These are phyloP conservation scores for Eulemur rubriventer DNA, from an alignment of 2,797 vertebrate genomes.

Conservation along the genomic window DNA sequence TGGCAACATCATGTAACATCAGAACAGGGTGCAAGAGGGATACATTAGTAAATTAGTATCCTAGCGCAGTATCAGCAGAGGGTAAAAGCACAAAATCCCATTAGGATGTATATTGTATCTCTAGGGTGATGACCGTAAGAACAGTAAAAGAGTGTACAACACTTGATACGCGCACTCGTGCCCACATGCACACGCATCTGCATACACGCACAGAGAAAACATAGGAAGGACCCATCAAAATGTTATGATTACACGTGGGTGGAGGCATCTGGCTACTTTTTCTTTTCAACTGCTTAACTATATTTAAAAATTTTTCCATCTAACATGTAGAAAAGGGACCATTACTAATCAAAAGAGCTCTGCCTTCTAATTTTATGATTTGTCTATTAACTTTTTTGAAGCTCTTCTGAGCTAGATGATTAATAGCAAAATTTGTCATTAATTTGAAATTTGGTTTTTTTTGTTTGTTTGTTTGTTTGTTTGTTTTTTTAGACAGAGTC, in stretches of 20 bases:
- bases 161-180: rapidly evolving
- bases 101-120: not conserved
- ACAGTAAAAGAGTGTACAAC: not conserved
- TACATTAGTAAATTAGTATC: not conserved
- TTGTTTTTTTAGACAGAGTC: not conserved
- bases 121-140: not conserved
- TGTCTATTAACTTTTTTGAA: conserved; percentile 6
- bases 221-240: not conserved
- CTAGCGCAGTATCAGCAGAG: not conserved
- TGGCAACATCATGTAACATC: not conserved
- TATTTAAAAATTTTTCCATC: not conserved
- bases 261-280: not conserved
- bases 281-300: not conserved
- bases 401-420: conserved; percentile 13
- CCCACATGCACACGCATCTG: too few species aligned
- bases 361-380: conserved; percentile 31
- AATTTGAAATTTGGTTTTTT: conserved; percentile 50
- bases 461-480: not conserved
- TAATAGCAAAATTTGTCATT: conserved; percentile 45
- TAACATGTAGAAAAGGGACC: not conserved
- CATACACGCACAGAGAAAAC: not conserved
- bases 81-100: not conserved
- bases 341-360: not conserved
- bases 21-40: not conserved
- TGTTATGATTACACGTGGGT: not conserved